Evolutionary conservation across 2,888 invertebrate species (phyloP), one percentile per base, ranked within the genome.

Genomic region (Clistopyga incitator): DNA sequence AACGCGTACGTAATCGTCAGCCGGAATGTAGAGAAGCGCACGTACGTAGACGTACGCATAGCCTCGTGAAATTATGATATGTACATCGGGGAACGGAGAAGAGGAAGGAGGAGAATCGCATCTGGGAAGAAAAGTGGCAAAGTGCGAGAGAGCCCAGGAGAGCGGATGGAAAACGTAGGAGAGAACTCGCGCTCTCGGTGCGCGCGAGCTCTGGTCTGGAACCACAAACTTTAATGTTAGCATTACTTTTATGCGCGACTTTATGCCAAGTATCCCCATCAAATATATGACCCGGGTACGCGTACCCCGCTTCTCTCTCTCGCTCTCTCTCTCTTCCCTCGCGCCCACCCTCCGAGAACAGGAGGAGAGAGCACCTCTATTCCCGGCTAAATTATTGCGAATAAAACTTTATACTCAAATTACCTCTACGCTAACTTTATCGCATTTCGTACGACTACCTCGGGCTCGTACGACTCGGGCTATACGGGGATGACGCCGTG

Each of bases 381-480:
- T 77, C 81, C 77, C 70, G 76, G 65, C 79, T 85, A 87, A 87
- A 93, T 93, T 93, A 92, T 93, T 92, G 91, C 92, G 92, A 92
- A 93, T 93, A 93, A 93, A 93, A 93, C 92, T 93, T 93, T 93
- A 93, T 92, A 92, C 90, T 90, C 89, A 92, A 93, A 93, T 93
- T 93, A 92, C 92, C 91, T 91, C 90, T 89, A 89, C 90, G 90
- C 91, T 89, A 93, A 93, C 92, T 93, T 92, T 92, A 92, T 92
- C 92, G 91, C 90, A 90, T 92, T 91, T 92, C 90, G 88, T 85
- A 82, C 82, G 78, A 81, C 74, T 56, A 38, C 25, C 45, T 71
- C 77, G 47, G 61, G 47, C 65, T 75, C 54, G 70, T 56, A 75
- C 78, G 72, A 72, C 70, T 45, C 65, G 54, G 42, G 42, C 25